A percentile compares a stretch with the other conserved stretches of the same genome.
These are phyloP conservation scores for Gallinago solitaria DNA, from an alignment of 2,797 vertebrate species.

Conservation along the genomic window DNA sequence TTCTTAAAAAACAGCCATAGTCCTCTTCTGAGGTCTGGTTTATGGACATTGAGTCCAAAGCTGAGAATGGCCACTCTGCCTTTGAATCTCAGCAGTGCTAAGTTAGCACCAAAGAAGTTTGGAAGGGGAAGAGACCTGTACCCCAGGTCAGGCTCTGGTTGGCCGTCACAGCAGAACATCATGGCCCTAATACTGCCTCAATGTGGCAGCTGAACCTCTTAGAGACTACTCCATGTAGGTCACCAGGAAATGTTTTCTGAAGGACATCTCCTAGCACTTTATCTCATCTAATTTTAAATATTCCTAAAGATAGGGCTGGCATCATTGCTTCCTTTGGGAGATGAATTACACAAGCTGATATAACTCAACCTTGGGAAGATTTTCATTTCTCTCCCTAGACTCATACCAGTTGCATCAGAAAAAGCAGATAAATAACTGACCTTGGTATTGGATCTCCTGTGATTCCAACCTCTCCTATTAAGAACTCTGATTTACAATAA, in stretches of 20 bases:
- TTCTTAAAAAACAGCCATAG: neutral
- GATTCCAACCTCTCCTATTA: neutral
- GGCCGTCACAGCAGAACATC: neutral
- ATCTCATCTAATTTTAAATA: neutral
- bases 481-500: neutral
- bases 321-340: conserved; percentile 5
- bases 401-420: neutral
- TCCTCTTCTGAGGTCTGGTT: neutral
- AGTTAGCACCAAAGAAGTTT: neutral
- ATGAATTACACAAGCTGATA: neutral
- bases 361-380: neutral
- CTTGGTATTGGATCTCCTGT: neutral
- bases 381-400: neutral
- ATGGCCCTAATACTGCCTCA: neutral
- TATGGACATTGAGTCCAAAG: neutral
- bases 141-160: neutral
- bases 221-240: neutral
- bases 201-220: neutral
- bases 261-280: neutral
- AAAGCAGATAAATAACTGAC: neutral
- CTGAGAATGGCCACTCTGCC: neutral
- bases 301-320: neutral
- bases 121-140: neutral
- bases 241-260: neutral
- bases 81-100: neutral